Conservation (phyloP, 2,888 invertebrate species). For the Noctua comes region DNA sequence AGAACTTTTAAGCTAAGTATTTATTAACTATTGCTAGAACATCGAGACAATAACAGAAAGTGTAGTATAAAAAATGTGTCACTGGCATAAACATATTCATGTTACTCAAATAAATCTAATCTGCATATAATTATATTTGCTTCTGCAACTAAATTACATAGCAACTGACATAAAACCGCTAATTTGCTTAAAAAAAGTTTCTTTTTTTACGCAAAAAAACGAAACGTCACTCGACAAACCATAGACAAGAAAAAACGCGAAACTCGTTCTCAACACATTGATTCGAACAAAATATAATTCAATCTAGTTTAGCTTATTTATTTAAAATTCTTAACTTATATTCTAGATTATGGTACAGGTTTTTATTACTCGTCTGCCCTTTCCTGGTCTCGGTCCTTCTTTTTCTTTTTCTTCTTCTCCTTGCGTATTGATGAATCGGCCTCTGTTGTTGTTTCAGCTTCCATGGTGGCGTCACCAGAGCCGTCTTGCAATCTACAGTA, state of each 20-base stretch:
- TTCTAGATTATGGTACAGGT: constrained; percentile 60
- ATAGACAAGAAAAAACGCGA: constrained; percentile 34
- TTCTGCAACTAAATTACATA: constrained; percentile 11
- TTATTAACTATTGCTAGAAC: constrained; percentile 26
- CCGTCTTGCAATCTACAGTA: constrained; percentile 76
- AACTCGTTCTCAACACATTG: constrained; percentile 15
- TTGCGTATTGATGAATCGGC: constrained; percentile 88
- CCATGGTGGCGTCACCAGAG: constrained; percentile 80
- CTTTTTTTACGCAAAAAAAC: neutral
- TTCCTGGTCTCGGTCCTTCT: constrained; percentile 93
- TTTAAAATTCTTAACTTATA: constrained; percentile 51
- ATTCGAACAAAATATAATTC: constrained; percentile 33
- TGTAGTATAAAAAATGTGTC: constrained; percentile 9
- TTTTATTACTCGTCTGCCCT: constrained; percentile 79
- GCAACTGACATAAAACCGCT: neutral
- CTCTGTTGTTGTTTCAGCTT: constrained; percentile 81
- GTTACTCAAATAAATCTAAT: constrained; percentile 11
- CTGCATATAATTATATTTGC: neutral
- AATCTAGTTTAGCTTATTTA: constrained; percentile 49
- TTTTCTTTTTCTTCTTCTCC: constrained; percentile 95
- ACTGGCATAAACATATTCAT: neutral
- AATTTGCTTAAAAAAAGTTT: neutral
- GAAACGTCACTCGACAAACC: constrained; percentile 16
- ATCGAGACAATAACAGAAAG: constrained; percentile 26
- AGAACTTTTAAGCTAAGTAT: constrained; percentile 9